Conservation (phyloP, 2,797 vertebrate species). For the Amblyopsis hoosieri region DNA sequence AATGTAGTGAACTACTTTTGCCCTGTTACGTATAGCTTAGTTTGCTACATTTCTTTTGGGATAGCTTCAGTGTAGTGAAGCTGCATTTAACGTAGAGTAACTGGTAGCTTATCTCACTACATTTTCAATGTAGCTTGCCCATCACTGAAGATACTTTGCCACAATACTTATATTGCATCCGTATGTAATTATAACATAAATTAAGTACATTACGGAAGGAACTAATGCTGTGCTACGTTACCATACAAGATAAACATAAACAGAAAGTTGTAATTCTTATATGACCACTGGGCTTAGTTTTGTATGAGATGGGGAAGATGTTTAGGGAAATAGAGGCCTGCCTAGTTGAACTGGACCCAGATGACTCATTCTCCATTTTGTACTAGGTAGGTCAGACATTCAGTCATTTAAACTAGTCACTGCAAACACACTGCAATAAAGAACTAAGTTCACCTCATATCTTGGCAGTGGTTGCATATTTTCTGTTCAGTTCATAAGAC, state of each 20-base stretch:
- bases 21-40: too few species aligned
- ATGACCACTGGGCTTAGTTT: conserved; percentile 24
- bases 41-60: too few species aligned
- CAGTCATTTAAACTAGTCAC: conserved; percentile 2
- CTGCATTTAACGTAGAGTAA: too few species aligned
- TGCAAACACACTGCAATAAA: conserved; percentile 15
- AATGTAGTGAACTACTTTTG: too few species aligned
- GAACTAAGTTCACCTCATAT: conserved; percentile 20
- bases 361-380: conserved; percentile 44
- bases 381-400: neutral
- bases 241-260: conserved; percentile 19
- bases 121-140: too few species aligned
- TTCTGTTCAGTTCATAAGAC: conserved; percentile 28
- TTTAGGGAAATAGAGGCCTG: conserved; percentile 55
- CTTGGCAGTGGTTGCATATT: conserved; percentile 42
- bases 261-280: conserved; percentile 48
- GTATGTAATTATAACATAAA: neutral
- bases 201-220: conserved; percentile 5
- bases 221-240: neutral
- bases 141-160: too few species aligned
- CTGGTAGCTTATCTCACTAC: too few species aligned
- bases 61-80: too few species aligned
- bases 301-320: conserved; percentile 3
- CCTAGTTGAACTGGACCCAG: conserved; percentile 55
- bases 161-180: neutral